These are phyloP conservation scores for Sialis lutaria DNA, from an alignment of 2,888 invertebrate genomes.

Conservation along the genomic window DNA sequence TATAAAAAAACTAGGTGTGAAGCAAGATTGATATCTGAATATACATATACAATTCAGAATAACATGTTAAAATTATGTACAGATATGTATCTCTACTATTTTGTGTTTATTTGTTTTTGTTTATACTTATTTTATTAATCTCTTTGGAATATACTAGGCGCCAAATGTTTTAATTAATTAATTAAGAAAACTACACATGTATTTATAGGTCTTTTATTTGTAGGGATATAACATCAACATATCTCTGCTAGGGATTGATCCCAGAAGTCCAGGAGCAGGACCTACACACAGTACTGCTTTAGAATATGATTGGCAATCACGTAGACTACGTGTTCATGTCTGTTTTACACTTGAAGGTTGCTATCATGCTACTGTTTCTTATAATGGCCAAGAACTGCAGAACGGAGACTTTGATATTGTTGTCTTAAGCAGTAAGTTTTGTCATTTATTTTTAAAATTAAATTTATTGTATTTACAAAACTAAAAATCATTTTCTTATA, in stretches of 20 bases:
- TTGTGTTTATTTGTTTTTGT: too few species aligned
- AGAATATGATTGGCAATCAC: slow-evolving; percentile 61
- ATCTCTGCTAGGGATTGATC: slow-evolving; percentile 37
- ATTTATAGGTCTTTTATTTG: slow-evolving; percentile 7
- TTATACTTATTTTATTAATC: too few species aligned
- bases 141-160: too few species aligned
- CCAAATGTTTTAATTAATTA: too few species aligned
- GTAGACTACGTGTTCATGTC: slow-evolving; percentile 58
- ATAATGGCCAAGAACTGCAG: slow-evolving; percentile 55
- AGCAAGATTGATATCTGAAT: too few species aligned
- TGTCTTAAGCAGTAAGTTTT: slow-evolving; percentile 62
- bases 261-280: slow-evolving; percentile 10
- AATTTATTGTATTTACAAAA: too few species aligned
- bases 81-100: too few species aligned
- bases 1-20: too few species aligned
- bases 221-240: slow-evolving; percentile 47
- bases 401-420: slow-evolving; percentile 88
- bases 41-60: too few species aligned
- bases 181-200: too few species aligned
- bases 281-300: slow-evolving; percentile 32
- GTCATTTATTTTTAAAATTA: background rate
- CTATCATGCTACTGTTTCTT: slow-evolving; percentile 63
- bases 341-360: slow-evolving; percentile 67
- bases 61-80: too few species aligned
- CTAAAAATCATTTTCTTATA: too few species aligned